These are phyloP conservation scores for Ophion ventricosus DNA, from an alignment of 2,888 invertebrate genomes.

Conservation along the genomic window DNA sequence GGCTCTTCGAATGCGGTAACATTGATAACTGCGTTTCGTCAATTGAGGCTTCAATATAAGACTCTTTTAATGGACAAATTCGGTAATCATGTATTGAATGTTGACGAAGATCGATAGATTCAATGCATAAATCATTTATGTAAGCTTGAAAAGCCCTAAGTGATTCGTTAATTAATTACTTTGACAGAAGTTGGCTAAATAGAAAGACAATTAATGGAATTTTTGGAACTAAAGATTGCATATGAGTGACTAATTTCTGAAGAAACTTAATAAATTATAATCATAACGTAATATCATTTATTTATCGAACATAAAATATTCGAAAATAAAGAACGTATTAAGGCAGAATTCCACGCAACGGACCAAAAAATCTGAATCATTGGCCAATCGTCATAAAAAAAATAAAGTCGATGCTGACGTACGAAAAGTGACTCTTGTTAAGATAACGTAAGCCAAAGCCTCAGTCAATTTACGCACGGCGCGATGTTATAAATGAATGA, in stretches of 20 bases:
- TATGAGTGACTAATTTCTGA: too few species aligned
- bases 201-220: neutral
- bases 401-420: neutral
- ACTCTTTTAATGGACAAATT: too few species aligned
- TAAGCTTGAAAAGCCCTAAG: neutral
- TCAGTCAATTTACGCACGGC: slow-evolving; percentile 15
- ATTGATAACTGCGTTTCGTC: too few species aligned
- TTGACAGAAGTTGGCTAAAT: too few species aligned
- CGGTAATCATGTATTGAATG: too few species aligned
- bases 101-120: too few species aligned
- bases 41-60: too few species aligned
- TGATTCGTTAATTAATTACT: too few species aligned
- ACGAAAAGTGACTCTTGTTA: neutral
- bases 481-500: slow-evolving; percentile 16
- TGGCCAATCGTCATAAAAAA: neutral
- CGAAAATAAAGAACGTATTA: neutral
- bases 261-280: neutral
- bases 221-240: neutral
- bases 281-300: neutral
- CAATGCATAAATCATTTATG: too few species aligned
- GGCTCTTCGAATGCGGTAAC: too few species aligned
- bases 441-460: neutral
- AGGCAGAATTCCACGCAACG: neutral
- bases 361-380: neutral
- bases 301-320: neutral